Evolutionary conservation across 2,113 vertebrate genomes (phyloP).

Genomic region (Pandion haliaetus): DNA sequence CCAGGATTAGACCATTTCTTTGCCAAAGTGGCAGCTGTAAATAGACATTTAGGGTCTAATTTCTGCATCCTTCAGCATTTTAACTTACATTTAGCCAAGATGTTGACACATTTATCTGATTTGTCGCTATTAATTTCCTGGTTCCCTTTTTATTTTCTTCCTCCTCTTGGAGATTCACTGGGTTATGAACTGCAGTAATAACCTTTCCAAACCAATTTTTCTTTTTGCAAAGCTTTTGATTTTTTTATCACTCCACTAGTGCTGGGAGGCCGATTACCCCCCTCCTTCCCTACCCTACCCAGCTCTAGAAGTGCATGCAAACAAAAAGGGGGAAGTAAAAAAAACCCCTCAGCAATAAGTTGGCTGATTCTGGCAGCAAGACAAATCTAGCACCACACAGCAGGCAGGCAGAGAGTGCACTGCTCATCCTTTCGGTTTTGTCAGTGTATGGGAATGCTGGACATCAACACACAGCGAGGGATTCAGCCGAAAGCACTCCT

Average conservation of each 20-base stretch:
- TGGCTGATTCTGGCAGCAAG: conserved; percentile 76
- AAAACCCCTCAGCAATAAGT: conserved; percentile 70
- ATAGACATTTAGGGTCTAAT: neutral
- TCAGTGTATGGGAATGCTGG: conserved; percentile 76
- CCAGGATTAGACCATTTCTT: neutral
- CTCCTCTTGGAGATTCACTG: neutral
- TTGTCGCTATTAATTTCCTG: conserved; percentile 32
- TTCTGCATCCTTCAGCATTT: neutral
- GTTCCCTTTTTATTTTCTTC: neutral
- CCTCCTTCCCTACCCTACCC: neutral
- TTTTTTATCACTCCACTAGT: neutral
- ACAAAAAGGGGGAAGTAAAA: neutral
- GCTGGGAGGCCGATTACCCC: neutral
- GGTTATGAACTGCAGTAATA: conserved; percentile 25
- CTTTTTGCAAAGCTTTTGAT: neutral
- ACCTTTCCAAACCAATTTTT: neutral
- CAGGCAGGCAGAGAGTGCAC: conserved; percentile 66
- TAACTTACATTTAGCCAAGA: neutral
- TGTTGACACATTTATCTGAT: neutral
- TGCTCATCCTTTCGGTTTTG: conserved; percentile 71
- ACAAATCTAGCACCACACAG: conserved; percentile 78
- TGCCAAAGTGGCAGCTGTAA: neutral
- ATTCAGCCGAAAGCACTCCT: conserved; percentile 16
- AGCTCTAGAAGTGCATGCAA: conserved; percentile 51
- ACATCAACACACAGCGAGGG: conserved; percentile 51